phyloP scores from a whole-genome alignment of 64 coral and sea anemone genomes.

The Dendrophyllia cribrosa region DNA sequence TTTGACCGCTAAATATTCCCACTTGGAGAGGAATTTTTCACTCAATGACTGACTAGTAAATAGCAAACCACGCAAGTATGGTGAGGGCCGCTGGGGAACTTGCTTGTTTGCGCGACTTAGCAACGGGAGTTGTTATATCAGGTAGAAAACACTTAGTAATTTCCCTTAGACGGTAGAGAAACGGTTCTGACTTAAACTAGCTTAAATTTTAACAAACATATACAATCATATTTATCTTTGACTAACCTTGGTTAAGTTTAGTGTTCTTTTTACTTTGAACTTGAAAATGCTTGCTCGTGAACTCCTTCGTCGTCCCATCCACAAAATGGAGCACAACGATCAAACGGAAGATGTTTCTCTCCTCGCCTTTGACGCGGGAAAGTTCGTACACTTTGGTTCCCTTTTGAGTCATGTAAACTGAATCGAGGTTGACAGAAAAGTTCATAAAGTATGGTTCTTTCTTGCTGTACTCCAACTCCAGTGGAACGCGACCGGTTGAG shows the following conservation, averaged over 20 bases:
- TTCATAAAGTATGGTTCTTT: slow-evolving; percentile 40
- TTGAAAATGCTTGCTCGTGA: slow-evolving; percentile 72
- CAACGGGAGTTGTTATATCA: too few species aligned
- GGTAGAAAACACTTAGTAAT: too few species aligned
- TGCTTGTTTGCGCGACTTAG: too few species aligned
- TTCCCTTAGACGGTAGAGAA: too few species aligned
- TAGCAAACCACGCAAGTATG: too few species aligned
- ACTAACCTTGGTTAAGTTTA: slow-evolving; percentile 1
- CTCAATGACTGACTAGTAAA: too few species aligned
- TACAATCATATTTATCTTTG: background rate
- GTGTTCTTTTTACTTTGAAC: slow-evolving; percentile 74
- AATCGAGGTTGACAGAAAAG: slow-evolving; percentile 90
- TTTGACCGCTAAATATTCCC: too few species aligned
- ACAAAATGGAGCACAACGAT: slow-evolving; percentile 73
- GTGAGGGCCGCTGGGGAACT: too few species aligned
- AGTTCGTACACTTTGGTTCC: slow-evolving; percentile 90
- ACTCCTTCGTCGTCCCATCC: slow-evolving; percentile 84
- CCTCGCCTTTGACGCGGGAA: slow-evolving; percentile 88
- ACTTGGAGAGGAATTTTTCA: too few species aligned
- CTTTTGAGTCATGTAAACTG: slow-evolving; percentile 75
- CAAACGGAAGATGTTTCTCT: slow-evolving; percentile 87
- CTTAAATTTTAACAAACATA: too few species aligned
- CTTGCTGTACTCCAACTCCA: slow-evolving; percentile 70
- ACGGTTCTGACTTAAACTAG: too few species aligned
- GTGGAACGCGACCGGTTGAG: slow-evolving; percentile 77